Conservation (phyloP, 1,140 invertebrate species). For the Drosophila albomicans region DNA sequence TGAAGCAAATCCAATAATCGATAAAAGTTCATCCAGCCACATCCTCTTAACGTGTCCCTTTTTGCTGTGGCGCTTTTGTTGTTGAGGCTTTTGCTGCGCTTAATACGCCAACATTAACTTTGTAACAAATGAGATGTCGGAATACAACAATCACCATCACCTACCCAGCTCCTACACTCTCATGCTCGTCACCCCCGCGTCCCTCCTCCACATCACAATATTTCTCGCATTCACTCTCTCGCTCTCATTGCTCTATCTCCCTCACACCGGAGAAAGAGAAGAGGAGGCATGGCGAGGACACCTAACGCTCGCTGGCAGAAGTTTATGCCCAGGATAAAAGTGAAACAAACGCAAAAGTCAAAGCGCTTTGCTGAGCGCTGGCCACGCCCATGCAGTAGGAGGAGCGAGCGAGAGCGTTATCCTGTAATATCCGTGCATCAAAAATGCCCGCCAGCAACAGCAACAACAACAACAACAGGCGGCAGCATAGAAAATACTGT, state of each 20-base stretch:
- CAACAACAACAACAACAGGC: neutral
- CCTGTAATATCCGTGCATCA: conserved; percentile 74
- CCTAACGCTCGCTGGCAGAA: conserved; percentile 54
- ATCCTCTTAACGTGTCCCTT: conserved; percentile 30
- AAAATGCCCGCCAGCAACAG: conserved; percentile 55
- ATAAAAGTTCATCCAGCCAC: conserved; percentile 59
- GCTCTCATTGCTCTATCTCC: conserved; percentile 6
- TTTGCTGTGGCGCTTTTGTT: conserved; percentile 62
- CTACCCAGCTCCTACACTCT: conserved; percentile 50
- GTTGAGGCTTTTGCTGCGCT: conserved; percentile 80
- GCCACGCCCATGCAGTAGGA: conserved; percentile 71
- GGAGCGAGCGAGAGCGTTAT: conserved; percentile 74
- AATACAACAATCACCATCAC: conserved; percentile 81
- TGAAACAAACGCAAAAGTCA: conserved; percentile 81
- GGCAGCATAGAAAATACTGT: conserved; percentile 10
- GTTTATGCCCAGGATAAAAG: conserved; percentile 73
- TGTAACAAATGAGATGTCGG: conserved; percentile 83
- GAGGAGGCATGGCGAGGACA: conserved; percentile 22
- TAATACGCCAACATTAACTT: conserved; percentile 83
- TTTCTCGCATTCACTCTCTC: conserved; percentile 9
- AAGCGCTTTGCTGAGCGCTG: conserved; percentile 70
- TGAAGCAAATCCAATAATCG: conserved; percentile 73
- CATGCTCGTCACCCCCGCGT: neutral
- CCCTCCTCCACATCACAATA: conserved; percentile 11
- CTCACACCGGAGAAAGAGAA: neutral